phyloP scores from a whole-genome alignment of 2,888 invertebrate species.

The Serripes groenlandicus region DNA sequence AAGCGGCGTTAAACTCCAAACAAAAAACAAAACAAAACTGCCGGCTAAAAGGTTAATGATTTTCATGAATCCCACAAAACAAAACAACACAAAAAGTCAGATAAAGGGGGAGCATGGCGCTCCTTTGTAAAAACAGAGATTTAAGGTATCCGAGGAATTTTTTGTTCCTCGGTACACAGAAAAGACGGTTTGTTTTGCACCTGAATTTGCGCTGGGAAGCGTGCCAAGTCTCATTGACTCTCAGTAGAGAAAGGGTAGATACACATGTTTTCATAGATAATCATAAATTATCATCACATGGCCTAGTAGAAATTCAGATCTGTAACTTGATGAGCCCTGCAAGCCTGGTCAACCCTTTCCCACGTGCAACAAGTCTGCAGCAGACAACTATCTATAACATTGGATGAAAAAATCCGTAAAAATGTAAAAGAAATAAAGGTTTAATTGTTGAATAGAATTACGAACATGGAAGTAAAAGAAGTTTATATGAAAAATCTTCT shows the following conservation, averaged over 20 bases:
- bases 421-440: no score
- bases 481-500: no score
- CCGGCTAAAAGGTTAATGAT: no score
- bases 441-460: no score
- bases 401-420: no score
- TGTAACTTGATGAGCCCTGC: neutral
- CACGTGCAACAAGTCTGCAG: no score
- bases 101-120: neutral
- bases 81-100: neutral
- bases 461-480: no score
- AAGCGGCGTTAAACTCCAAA: no score
- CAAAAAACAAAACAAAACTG: no score
- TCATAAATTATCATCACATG: slow-evolving; percentile 11
- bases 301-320: neutral
- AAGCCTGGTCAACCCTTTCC: neutral
- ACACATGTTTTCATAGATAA: slow-evolving; percentile 15
- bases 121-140: slow-evolving; percentile 20
- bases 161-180: slow-evolving; percentile 7
- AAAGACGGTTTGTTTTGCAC: slow-evolving; percentile 17
- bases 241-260: slow-evolving; percentile 2
- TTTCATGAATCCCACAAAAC: no score
- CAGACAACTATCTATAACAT: no score
- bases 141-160: slow-evolving; percentile 16
- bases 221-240: slow-evolving; percentile 15
- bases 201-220: slow-evolving; percentile 10